Base-by-base conservation (phyloP, 2,888 invertebrate species). In the Tachina lurida region DNA sequence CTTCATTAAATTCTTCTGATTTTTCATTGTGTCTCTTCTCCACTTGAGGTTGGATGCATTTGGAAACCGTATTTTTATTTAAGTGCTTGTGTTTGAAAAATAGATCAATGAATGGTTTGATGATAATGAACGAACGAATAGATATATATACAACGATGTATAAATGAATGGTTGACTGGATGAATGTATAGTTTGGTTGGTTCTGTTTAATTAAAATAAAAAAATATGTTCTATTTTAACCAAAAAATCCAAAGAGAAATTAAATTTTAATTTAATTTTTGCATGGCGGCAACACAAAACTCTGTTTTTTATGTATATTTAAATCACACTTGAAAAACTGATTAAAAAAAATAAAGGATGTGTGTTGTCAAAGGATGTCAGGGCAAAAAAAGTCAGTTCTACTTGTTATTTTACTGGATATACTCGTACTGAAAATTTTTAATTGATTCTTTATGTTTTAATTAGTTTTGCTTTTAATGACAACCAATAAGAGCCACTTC, bases 1-100 rank as follows among this genome's bases (percentile, higher is more conserved):
- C 84, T 84, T 85, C 82, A 82, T 85, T 85, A 82, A 75, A 78
- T 78, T 82, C 78, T 70, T 79, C 56, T 41, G 76, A 78, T 79
- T 82, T 80, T 68, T 58, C 56, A 77, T 85, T 85, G 77, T 81
- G 41, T 58, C 52, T 39, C 52, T 70, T 17, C 70, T 70, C 74
- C 49, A 78, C 68, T 70, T 70, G 78, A 45, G 68, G 52, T 56
- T 80, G 73, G 49, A 65, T 73, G 80, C 58, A 74, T 74, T n/a
- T 80, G 58, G 73, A 65, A 80, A 74, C 65, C 41, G 70, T 71
- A 71, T 76, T 82, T 76, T 70, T 62, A 71, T 74, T 78, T 68
- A 52, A 60, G 73, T 54, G 68, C 63, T 56, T 76, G 63, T 60
- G 62, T 47, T 62, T 54, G 60, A 19, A 77, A 76, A 77, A 77